phyloP scores from a whole-genome alignment of 2,888 invertebrate species.

The Brachypterus glaber region DNA sequence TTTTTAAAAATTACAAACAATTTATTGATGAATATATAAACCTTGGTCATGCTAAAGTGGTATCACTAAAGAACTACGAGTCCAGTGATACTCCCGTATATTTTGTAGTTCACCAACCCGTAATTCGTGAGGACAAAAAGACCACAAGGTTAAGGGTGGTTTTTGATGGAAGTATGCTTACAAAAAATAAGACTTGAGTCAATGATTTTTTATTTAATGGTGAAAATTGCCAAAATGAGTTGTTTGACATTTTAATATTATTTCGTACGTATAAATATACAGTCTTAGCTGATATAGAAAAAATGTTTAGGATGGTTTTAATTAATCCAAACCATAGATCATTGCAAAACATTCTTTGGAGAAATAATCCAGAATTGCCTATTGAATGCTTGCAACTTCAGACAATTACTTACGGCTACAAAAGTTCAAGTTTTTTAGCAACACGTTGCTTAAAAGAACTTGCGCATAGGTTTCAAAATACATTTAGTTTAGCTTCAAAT shows the following conservation, averaged over 20 bases:
- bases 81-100: conserved; percentile 4
- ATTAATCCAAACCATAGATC: conserved; percentile 8
- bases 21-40: conserved; percentile 15
- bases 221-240: conserved; percentile 11
- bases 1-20: conserved; percentile 11
- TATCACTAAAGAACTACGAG: not conserved
- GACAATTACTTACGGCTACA: conserved; percentile 15
- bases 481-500: conserved; percentile 13
- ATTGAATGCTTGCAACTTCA: conserved; percentile 13
- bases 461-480: conserved; percentile 6
- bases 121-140: conserved; percentile 15
- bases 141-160: conserved; percentile 16
- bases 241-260: conserved; percentile 16
- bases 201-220: conserved; percentile 17
- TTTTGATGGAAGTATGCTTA: conserved; percentile 18
- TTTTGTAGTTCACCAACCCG: conserved; percentile 16
- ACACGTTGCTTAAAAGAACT: conserved; percentile 14
- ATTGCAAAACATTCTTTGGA: conserved; percentile 17
- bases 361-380: conserved; percentile 4
- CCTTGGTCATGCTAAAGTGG: conserved; percentile 12
- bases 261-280: conserved; percentile 15
- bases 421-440: conserved; percentile 13
- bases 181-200: conserved; percentile 12
- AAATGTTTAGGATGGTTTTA: conserved; percentile 15
- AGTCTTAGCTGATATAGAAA: conserved; percentile 13